Evolutionary conservation across 2,888 invertebrate species (phyloP).

Genomic region (Chrysotoxum bicinctum): DNA sequence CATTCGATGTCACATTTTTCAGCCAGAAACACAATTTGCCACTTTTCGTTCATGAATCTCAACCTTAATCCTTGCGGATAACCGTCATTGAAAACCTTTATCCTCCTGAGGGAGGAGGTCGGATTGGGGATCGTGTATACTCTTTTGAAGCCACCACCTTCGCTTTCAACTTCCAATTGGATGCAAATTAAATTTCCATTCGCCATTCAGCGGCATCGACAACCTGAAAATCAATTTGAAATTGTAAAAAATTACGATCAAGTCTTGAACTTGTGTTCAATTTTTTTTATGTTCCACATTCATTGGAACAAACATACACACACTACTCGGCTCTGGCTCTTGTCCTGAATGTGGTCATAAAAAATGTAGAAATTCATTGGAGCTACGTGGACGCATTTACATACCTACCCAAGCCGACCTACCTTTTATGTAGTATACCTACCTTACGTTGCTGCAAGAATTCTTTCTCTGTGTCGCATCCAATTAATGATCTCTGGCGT

Average conservation of each 20-base stretch:
- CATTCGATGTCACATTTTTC: slow-evolving; percentile 48
- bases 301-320: not conserved
- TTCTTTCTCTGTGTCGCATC: slow-evolving; percentile 41
- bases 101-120: not conserved
- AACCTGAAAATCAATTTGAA: slow-evolving; percentile 58
- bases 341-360: slow-evolving; percentile 36
- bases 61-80: slow-evolving; percentile 19
- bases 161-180: slow-evolving; percentile 20
- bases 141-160: slow-evolving; percentile 18
- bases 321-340: not conserved
- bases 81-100: slow-evolving; percentile 21
- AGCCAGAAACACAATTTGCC: slow-evolving; percentile 45
- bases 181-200: slow-evolving; percentile 53
- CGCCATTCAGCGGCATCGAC: not conserved
- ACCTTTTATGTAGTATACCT: not conserved
- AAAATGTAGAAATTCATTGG: slow-evolving; percentile 45
- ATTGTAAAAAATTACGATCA: slow-evolving; percentile 44
- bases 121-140: not conserved
- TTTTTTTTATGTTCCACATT: not conserved
- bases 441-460: slow-evolving; percentile 3
- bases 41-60: slow-evolving; percentile 16
- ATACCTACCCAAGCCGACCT: slow-evolving; percentile 1
- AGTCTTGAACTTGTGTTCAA: slow-evolving; percentile 46
- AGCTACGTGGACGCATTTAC: slow-evolving; percentile 12
- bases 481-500: slow-evolving; percentile 61